These are phyloP conservation scores for Denticeps clupeoides DNA, from an alignment of 2,797 vertebrate species.

Conservation along the genomic window DNA sequence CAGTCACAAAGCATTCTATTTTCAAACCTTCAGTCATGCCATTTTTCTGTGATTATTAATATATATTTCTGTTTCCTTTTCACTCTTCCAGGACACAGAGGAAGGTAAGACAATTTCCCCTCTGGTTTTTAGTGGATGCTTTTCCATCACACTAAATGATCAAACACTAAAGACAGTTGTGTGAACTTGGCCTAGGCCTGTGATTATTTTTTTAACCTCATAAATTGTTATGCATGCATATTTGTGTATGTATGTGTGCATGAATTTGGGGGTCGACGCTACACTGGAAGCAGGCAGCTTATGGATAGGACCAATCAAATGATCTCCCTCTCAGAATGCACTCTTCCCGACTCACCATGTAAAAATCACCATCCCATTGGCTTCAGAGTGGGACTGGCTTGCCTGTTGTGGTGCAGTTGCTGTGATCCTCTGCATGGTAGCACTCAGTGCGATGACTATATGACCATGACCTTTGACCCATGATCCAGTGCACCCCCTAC, in stretches of 20 bases:
- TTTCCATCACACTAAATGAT: not conserved
- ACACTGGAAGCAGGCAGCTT: too few relatives aligned
- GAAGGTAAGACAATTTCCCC: slow-evolving; percentile 57
- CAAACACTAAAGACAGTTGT: not conserved
- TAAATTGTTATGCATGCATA: slow-evolving; percentile 2
- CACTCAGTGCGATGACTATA: too few relatives aligned
- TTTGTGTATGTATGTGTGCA: slow-evolving; percentile 6
- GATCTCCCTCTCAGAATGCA: too few relatives aligned
- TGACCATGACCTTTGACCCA: slow-evolving; percentile 12
- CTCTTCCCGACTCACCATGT: too few relatives aligned
- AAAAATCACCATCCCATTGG: too few relatives aligned
- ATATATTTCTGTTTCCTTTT: not conserved
- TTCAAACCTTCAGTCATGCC: too few relatives aligned
- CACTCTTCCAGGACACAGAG: slow-evolving; percentile 66
- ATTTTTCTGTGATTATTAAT: slow-evolving; percentile 21
- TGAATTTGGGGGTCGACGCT: slow-evolving; percentile 32
- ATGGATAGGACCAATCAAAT: too few relatives aligned
- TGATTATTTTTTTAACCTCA: too few relatives aligned
- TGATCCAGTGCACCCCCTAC: slow-evolving; percentile 28
- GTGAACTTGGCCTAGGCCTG: slow-evolving; percentile 7
- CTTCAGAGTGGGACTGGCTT: too few relatives aligned
- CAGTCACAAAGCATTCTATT: too few relatives aligned
- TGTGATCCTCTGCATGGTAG: slow-evolving; percentile 41
- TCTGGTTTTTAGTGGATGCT: not conserved
- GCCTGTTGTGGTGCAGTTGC: not conserved